Percentiles rank a stretch among this genome's conserved stretches.
Conservation (phyloP, 2,797 vertebrate genomes). For the Ispidina picta region DNA sequence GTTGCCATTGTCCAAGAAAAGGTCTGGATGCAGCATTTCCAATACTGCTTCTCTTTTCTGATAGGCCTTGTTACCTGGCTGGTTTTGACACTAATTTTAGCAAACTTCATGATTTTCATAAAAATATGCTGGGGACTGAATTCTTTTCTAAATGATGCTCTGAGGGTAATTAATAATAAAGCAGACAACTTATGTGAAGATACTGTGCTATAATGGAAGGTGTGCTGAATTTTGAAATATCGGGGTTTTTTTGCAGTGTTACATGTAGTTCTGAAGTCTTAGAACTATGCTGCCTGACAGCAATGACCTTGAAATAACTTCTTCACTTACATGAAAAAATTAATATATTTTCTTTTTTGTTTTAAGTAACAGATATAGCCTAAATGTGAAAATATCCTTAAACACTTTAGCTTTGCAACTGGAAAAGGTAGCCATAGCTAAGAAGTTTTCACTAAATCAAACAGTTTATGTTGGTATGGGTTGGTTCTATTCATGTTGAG, state of each 20-base stretch:
- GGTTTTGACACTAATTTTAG: background rate
- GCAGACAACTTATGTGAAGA: background rate
- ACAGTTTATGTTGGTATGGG: background rate
- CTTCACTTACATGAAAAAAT: too few species aligned
- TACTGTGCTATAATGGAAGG: background rate
- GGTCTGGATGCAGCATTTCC: slow-evolving; percentile 71
- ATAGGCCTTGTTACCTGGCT: background rate
- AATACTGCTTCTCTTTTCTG: background rate
- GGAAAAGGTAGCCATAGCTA: background rate
- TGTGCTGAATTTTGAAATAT: background rate
- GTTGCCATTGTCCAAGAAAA: slow-evolving; percentile 97
- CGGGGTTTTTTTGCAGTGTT: background rate
- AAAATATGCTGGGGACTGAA: fast-evolving
- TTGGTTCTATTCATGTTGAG: background rate
- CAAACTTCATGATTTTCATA: background rate
- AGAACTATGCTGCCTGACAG: background rate
- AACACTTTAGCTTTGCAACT: background rate
- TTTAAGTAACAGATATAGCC: background rate
- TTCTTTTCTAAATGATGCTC: background rate
- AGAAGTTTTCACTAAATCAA: background rate
- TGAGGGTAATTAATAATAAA: background rate
- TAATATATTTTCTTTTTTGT: background rate
- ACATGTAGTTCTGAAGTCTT: background rate
- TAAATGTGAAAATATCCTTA: background rate
- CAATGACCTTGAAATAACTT: background rate